These are phyloP conservation scores for Pristionchus pacificus DNA, from an alignment of 1,140 invertebrate species.

Conservation along the genomic window DNA sequence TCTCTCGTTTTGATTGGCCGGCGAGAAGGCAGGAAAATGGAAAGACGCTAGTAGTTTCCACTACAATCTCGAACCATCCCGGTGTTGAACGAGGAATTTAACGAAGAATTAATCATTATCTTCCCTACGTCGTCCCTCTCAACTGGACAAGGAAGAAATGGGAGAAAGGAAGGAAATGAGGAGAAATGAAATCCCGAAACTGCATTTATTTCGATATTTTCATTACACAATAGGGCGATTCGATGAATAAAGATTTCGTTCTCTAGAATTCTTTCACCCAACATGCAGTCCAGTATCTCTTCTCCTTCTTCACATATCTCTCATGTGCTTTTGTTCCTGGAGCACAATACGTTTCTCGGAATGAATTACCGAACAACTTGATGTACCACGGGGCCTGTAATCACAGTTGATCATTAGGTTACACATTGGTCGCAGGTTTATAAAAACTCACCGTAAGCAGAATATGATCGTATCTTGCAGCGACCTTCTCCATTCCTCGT, in stretches of 20 bases:
- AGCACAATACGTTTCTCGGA: slow-evolving; percentile 26
- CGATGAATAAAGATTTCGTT: too few species aligned
- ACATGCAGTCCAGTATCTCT: slow-evolving; percentile 13
- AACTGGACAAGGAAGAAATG: background rate
- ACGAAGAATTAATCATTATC: background rate
- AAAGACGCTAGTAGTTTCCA: background rate
- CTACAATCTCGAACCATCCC: too few species aligned
- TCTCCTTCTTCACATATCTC: slow-evolving; percentile 12
- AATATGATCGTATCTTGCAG: slow-evolving; percentile 18
- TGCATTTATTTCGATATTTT: background rate
- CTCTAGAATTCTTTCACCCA: slow-evolving; percentile 20
- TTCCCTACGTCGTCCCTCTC: background rate
- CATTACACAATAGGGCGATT: background rate
- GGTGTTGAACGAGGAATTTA: background rate
- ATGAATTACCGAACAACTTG: slow-evolving; percentile 10
- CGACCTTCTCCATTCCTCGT: slow-evolving; percentile 8
- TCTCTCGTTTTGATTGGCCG: too few species aligned
- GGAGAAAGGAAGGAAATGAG: background rate
- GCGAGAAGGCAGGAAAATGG: background rate
- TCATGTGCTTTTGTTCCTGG: slow-evolving; percentile 22
- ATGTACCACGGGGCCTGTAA: slow-evolving; percentile 20
- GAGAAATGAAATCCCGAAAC: background rate
- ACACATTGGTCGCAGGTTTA: too few species aligned
- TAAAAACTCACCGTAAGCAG: slow-evolving; percentile 9
- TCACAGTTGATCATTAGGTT: background rate